A percentile compares a stretch with the other conserved stretches of the same genome.
phyloP scores from a whole-genome alignment of 2,113 vertebrate species.

The Bufo gargarizans region DNA sequence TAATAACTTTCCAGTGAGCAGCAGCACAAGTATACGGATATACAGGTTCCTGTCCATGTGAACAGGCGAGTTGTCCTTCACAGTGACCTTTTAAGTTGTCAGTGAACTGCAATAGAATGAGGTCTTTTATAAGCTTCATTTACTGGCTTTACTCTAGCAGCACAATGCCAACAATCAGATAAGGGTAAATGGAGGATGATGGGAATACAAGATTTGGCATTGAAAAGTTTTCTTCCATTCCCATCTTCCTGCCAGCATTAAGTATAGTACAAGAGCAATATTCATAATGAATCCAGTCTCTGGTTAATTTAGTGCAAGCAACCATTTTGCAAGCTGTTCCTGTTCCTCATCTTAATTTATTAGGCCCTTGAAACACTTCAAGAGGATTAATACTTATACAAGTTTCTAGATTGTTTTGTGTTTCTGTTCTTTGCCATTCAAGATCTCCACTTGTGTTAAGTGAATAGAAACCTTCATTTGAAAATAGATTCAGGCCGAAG shows the following conservation, averaged over 20 bases:
- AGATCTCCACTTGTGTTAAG: neutral
- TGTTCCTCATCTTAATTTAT: neutral
- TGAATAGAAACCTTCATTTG: neutral
- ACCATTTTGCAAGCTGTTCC: neutral
- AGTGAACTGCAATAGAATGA: constrained; percentile 34
- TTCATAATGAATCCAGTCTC: neutral
- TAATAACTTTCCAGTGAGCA: neutral
- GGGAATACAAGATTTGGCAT: constrained; percentile 39
- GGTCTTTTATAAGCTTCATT: constrained; percentile 45
- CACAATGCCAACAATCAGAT: constrained; percentile 45
- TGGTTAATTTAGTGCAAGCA: neutral
- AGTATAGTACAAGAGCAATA: neutral
- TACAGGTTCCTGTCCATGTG: neutral
- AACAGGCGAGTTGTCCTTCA: constrained; percentile 39
- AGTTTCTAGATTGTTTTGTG: neutral
- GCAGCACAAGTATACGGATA: neutral
- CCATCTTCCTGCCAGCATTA: neutral
- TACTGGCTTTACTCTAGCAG: constrained; percentile 24
- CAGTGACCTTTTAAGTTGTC: constrained; percentile 45
- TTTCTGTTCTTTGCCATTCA: neutral
- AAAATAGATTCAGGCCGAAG: too few relatives aligned
- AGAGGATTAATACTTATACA: too few relatives aligned
- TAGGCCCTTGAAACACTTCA: neutral
- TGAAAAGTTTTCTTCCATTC: constrained; percentile 33
- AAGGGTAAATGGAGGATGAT: constrained; percentile 48